phyloP scores from a whole-genome alignment of 2,797 vertebrate genomes.

The Sorex maritimensis region DNA sequence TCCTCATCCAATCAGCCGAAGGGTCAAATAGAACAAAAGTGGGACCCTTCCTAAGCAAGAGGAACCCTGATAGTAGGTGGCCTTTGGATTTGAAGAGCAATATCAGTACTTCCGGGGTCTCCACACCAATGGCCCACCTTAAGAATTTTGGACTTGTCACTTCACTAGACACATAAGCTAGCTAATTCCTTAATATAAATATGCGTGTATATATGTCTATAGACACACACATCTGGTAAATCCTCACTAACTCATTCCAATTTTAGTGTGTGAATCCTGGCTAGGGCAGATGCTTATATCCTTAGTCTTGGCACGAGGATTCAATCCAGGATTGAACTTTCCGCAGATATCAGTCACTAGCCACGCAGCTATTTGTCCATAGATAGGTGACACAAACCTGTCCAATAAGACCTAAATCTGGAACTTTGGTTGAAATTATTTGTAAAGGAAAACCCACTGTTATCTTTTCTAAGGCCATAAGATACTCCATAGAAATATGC shows the following conservation, averaged over 20 bases:
- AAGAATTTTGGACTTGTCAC: neutral
- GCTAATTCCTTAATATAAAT: neutral
- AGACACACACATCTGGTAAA: neutral
- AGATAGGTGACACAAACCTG: neutral
- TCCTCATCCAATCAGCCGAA: constrained; percentile 6
- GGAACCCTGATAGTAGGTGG: neutral
- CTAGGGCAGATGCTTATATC: neutral
- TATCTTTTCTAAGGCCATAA: constrained; percentile 18
- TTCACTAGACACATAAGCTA: neutral
- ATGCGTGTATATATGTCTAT: neutral
- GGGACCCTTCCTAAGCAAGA: neutral
- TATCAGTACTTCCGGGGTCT: neutral
- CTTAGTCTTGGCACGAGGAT: neutral
- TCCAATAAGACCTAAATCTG: neutral
- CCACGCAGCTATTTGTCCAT: neutral
- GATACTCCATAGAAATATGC: neutral
- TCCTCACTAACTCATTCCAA: neutral
- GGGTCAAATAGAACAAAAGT: neutral
- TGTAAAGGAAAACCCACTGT: neutral
- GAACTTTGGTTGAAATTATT: neutral
- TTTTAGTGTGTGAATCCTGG: neutral
- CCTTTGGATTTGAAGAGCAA: neutral
- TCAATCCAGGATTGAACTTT: neutral
- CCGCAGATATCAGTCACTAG: neutral
- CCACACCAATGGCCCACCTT: neutral